Evolutionary conservation across 2,113 vertebrate genomes (phyloP).

Genomic region (Crotalus viridis): DNA sequence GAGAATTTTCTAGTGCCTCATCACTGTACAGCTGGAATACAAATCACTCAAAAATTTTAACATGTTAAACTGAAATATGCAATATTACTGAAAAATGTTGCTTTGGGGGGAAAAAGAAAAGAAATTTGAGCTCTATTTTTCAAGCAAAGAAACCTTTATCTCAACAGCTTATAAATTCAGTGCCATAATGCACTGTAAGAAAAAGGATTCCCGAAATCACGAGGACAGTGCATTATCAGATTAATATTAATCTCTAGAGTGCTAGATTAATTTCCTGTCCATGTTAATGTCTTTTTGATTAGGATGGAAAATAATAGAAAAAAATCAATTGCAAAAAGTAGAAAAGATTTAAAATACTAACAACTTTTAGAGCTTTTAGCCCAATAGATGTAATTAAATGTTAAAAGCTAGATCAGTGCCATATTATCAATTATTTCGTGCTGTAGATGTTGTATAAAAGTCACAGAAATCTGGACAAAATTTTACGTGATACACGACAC

Average conservation of each 20-base stretch:
- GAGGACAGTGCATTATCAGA: conserved; percentile 74
- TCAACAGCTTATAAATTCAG: conserved; percentile 64
- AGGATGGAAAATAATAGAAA: conserved; percentile 70
- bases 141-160: conserved; percentile 61
- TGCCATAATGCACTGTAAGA: conserved; percentile 63
- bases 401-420: conserved; percentile 65
- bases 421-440: conserved; percentile 60
- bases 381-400: conserved; percentile 73
- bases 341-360: conserved; percentile 78
- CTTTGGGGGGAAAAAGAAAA: conserved; percentile 63
- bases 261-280: conserved; percentile 75
- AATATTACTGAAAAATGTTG: conserved; percentile 40
- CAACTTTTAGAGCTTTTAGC: conserved; percentile 70
- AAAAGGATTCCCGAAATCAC: conserved; percentile 67
- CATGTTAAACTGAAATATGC: conserved; percentile 21
- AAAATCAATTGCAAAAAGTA: conserved; percentile 68
- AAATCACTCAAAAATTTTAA: conserved; percentile 8
- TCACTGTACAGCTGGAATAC: conserved; percentile 3
- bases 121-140: conserved; percentile 53
- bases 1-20: not conserved
- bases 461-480: conserved; percentile 56
- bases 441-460: conserved; percentile 47
- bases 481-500: conserved; percentile 46
- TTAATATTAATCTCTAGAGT: conserved; percentile 78
- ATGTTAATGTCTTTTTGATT: conserved; percentile 75